Evolutionary conservation across 2,797 vertebrate species (phyloP), one percentile per base, ranked within the genome.

Genomic region (Sebastes melanostomus): DNA sequence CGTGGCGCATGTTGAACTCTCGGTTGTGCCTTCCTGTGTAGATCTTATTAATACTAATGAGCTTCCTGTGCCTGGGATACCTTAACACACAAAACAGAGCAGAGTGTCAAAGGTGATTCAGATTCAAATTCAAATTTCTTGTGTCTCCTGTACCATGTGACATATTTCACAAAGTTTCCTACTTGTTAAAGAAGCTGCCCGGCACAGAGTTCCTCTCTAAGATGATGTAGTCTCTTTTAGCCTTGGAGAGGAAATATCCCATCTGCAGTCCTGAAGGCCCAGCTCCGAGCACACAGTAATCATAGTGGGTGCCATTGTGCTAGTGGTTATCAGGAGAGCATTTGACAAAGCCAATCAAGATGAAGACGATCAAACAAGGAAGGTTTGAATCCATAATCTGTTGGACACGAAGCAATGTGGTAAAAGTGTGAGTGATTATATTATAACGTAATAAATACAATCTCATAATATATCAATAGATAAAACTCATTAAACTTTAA

Each of bases 11-110:
- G 91, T 99, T 99, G 91, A 99, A 99, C 93, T 99, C 98, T 0
- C 89, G 82, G 91, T 99, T 99, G 78, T 73, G 85, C 78, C 96
- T 96, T 56, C 98, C 98, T 0, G 98, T 99, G 93, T 97, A 91
- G 72, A 94, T 95, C 92, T 99, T 99, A 92, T 99, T 99, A 84
- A 99, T 98, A 85, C 98, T 99, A 81, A 99, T 98, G 81, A 99
- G 97, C 91, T 96, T 98, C 86, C 98, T 96, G 93, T 99, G 98
- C 8, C 98, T 95, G 2, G 98, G 98, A 81, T 96, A 99, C 77
- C 96, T 97, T 1, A 55, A 81, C 4, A 63, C 14, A 69, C 63
- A 71, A 55, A 18, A 29, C 42, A 86, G 46, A 68, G 67, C 12
- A 67, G 36, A 75, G n/a, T 0, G 36, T 73, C 27, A 71, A 1